A percentile compares a stretch with the other conserved stretches of the same genome.
Conservation (phyloP, 2,797 vertebrate genomes). For the Champsocephalus gunnari region DNA sequence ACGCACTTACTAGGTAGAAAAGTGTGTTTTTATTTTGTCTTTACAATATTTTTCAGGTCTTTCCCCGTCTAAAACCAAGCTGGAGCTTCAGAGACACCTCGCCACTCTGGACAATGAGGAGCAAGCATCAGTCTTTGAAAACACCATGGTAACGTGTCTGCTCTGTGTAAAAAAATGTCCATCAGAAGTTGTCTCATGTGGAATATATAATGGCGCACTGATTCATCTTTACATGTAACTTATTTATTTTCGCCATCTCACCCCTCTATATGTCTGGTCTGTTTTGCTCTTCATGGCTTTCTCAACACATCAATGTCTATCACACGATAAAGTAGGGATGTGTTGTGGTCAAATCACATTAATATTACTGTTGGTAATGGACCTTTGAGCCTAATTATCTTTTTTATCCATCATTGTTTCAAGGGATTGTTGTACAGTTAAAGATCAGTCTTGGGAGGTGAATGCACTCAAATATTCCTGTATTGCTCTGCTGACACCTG, state of each 20-base stretch:
- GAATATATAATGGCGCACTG: not conserved
- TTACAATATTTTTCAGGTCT: conserved; percentile 83
- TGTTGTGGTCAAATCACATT: not conserved
- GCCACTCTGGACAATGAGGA: conserved; percentile 92
- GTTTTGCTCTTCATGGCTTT: not conserved
- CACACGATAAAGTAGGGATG: not conserved
- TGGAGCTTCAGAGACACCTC: conserved; percentile 95
- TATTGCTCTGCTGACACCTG: conserved; percentile 77
- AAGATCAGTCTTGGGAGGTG: not conserved
- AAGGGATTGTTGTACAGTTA: not conserved
- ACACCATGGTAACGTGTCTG: conserved; percentile 88
- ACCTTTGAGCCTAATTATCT: not conserved
- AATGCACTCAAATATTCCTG: conserved; percentile 2
- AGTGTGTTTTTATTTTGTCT: not conserved
- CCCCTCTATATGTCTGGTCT: not conserved
- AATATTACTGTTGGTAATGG: not conserved
- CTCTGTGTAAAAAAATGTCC: not conserved
- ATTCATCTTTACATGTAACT: not conserved
- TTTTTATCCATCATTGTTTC: not conserved
- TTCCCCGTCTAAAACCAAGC: conserved; percentile 91
- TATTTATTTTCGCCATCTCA: not conserved
- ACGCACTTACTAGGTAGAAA: not conserved
- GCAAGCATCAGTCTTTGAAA: conserved; percentile 93
- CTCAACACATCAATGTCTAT: not conserved
- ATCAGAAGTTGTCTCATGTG: conserved; percentile 15